These are phyloP conservation scores for Cichladusa arquata DNA, from an alignment of 2,113 vertebrate species.

Conservation along the genomic window DNA sequence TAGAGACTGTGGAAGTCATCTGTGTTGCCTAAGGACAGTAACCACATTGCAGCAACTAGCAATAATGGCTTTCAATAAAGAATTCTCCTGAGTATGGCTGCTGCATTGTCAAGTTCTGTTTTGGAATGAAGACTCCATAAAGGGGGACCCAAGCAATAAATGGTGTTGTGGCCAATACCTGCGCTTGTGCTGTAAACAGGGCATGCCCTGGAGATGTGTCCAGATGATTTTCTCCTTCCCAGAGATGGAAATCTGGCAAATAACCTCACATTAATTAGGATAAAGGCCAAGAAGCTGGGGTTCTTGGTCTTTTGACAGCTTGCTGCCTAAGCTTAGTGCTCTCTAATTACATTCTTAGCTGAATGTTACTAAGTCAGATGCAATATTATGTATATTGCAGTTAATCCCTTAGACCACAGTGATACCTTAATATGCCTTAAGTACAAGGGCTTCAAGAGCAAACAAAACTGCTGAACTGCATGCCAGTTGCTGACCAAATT, in stretches of 20 bases:
- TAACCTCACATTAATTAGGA: neutral
- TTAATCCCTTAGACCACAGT: neutral
- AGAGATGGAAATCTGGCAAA: neutral
- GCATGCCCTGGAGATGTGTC: neutral
- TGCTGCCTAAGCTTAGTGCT: neutral
- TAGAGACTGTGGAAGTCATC: neutral
- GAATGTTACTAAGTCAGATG: neutral
- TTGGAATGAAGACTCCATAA: neutral
- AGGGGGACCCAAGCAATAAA: neutral
- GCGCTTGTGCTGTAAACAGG: neutral
- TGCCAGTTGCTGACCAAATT: neutral
- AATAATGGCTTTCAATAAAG: neutral
- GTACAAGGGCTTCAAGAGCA: neutral
- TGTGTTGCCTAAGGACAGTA: neutral
- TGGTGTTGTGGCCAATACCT: neutral
- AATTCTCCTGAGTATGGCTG: neutral
- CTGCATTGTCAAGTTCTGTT: neutral
- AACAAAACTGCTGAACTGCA: neutral
- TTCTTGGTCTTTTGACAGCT: neutral
- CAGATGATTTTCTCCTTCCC: neutral
- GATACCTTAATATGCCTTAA: neutral
- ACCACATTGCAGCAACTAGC: neutral
- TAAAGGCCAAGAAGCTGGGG: neutral
- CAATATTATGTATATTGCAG: neutral
- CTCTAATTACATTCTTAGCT: neutral